Conservation (phyloP, 2,888 invertebrate genomes). For the Pandemis heparana region DNA sequence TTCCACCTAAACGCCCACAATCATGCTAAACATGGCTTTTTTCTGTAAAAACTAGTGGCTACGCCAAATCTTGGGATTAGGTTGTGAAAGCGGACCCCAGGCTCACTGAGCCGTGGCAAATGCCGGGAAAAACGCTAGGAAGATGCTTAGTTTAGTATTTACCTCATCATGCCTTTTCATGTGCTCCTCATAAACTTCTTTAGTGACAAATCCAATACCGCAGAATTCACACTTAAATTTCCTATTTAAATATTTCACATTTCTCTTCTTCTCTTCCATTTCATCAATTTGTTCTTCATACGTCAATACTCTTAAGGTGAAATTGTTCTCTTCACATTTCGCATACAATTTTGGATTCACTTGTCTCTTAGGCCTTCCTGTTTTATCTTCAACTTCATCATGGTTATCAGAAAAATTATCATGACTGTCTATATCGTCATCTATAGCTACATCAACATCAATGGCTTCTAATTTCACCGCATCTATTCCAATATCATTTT, state of each 20-base stretch:
- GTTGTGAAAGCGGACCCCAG: too few relatives aligned
- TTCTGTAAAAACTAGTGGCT: too few relatives aligned
- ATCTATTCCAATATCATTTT: neutral
- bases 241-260: neutral
- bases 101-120: too few relatives aligned
- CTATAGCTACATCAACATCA: neutral
- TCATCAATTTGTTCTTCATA: neutral
- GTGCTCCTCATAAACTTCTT: neutral
- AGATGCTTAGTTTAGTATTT: neutral
- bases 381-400: neutral
- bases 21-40: too few relatives aligned
- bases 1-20: too few relatives aligned
- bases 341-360: neutral
- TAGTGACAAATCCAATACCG: neutral
- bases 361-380: neutral
- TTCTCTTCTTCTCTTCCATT: neutral
- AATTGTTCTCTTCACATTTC: neutral
- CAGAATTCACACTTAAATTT: neutral
- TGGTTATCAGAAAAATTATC: neutral
- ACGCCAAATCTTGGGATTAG: too few relatives aligned
- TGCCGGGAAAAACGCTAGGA: too few relatives aligned
- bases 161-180: conserved; percentile 1
- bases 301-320: neutral
- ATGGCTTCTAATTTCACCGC: neutral
- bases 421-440: neutral